Evolutionary conservation across 2,888 invertebrate species (phyloP).

Genomic region (Cinara cedri): DNA sequence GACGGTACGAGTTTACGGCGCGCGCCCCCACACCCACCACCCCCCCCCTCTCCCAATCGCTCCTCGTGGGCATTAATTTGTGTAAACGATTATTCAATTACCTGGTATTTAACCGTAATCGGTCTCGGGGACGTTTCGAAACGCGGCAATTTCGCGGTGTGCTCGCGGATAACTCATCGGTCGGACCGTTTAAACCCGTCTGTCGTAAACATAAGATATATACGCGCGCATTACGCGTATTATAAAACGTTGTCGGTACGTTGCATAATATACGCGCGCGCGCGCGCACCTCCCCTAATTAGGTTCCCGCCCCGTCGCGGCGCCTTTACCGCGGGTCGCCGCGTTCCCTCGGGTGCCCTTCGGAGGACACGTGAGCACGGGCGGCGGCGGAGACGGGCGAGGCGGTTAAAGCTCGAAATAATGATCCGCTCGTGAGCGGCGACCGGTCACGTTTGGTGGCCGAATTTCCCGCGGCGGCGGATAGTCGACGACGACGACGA

Average conservation of each 20-base stretch:
- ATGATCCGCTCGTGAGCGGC: constrained; percentile 8
- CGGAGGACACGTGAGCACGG: neutral
- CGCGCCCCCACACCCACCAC: neutral
- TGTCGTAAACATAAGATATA: neutral
- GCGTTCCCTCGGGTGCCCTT: neutral
- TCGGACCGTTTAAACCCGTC: neutral
- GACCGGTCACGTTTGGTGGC: constrained; percentile 27
- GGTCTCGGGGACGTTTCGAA: constrained; percentile 32
- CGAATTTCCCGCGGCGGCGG: neutral
- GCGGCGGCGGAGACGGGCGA: neutral
- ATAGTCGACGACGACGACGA: neutral
- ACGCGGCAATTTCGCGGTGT: constrained; percentile 8
- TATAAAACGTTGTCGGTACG: neutral
- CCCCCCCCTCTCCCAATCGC: neutral
- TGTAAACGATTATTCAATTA: constrained; percentile 52
- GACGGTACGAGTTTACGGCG: neutral
- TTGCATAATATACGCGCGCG: neutral
- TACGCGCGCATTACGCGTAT: neutral
- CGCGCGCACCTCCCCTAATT: neutral
- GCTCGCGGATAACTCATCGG: neutral
- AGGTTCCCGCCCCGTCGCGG: neutral
- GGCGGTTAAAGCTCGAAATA: constrained; percentile 9
- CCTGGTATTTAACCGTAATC: constrained; percentile 50
- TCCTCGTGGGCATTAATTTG: constrained; percentile 20
- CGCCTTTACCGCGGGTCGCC: neutral